phyloP scores from a whole-genome alignment of 2,113 vertebrate species.

The Hippocampus barbouri region DNA sequence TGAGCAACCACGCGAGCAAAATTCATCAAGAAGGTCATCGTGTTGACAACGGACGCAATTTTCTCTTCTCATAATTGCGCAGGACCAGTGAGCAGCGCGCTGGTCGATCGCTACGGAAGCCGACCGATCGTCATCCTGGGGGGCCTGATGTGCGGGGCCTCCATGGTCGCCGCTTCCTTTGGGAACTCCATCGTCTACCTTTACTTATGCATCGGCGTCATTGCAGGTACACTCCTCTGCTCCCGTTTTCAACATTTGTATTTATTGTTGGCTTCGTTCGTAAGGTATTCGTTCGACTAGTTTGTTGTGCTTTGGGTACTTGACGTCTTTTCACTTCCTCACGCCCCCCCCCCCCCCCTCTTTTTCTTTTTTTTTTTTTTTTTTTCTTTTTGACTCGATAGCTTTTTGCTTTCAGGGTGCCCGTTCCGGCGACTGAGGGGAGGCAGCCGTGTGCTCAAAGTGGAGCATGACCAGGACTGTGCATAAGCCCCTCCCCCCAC shows the following conservation, averaged over 20 bases:
- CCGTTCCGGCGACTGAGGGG: conserved; percentile 25
- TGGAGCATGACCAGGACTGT: conserved; percentile 46
- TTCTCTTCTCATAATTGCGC: not conserved
- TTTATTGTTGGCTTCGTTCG: not conserved
- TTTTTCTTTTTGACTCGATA: not conserved
- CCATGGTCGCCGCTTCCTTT: conserved; percentile 76
- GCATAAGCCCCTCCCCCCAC: conserved; percentile 59
- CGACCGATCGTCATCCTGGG: conserved; percentile 77
- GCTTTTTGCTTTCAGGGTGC: conserved; percentile 28
- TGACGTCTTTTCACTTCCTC: conserved; percentile 11
- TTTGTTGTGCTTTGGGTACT: not conserved
- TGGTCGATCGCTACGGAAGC: conserved; percentile 78
- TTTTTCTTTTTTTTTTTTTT: not conserved
- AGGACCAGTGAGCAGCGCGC: conserved; percentile 78
- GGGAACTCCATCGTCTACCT: conserved; percentile 77
- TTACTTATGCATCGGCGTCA: conserved; percentile 75
- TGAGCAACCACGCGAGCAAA: not conserved
- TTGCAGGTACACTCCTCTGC: conserved; percentile 71
- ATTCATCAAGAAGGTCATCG: not conserved
- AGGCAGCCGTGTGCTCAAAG: conserved; percentile 33
- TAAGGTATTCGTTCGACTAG: not conserved
- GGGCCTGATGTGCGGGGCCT: conserved; percentile 73
- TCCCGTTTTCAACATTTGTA: not conserved
- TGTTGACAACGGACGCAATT: not conserved
- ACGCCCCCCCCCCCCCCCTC: conserved; percentile 6